Conservation (phyloP, 2,888 invertebrate genomes). For the Molorchus minor region DNA sequence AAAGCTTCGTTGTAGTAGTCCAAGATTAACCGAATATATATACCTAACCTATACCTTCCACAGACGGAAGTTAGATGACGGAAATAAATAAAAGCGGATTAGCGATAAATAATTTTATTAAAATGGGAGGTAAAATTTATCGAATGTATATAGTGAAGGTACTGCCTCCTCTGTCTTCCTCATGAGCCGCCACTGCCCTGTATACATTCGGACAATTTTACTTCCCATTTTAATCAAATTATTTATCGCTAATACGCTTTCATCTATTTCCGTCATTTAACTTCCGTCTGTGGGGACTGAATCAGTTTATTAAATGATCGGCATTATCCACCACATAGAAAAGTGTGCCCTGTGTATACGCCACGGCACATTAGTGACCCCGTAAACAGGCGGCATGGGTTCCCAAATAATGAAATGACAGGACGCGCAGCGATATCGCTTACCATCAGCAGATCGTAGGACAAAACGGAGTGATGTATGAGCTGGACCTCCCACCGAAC, state of each 20-base stretch:
- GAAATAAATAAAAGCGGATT: no score
- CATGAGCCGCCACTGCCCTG: no score
- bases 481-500: conserved; percentile 62
- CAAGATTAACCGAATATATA: no score
- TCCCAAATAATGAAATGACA: conserved; percentile 36
- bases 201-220: no score
- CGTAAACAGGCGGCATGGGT: conserved; percentile 44
- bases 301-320: conserved; percentile 38
- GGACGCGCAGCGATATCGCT: conserved; percentile 42
- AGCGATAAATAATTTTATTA: no score
- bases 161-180: no score
- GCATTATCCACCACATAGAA: conserved; percentile 24
- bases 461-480: conserved; percentile 61
- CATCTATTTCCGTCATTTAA: neutral
- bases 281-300: neutral
- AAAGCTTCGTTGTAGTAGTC: no score
- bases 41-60: no score
- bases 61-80: no score
- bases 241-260: neutral
- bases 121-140: no score
- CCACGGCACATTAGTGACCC: conserved; percentile 43
- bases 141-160: no score
- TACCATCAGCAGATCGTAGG: conserved; percentile 56
- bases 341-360: conserved; percentile 32
- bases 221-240: conserved; percentile 1